These are phyloP conservation scores for Carduelis carduelis DNA, from an alignment of 2,797 vertebrate genomes.

Conservation along the genomic window DNA sequence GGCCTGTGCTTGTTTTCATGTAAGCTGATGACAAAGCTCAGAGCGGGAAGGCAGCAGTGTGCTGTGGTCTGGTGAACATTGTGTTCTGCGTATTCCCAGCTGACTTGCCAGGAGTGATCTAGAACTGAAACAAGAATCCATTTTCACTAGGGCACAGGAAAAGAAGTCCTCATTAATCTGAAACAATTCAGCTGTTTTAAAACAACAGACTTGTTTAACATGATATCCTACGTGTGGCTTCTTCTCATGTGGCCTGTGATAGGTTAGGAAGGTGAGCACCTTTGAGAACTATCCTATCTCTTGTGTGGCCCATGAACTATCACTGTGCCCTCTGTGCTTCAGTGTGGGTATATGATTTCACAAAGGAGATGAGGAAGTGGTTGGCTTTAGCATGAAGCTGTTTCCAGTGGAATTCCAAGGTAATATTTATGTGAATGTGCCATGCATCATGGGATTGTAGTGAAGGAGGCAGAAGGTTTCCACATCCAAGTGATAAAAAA, in stretches of 20 bases:
- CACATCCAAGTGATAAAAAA: not conserved
- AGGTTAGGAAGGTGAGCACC: not conserved
- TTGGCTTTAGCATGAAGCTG: not conserved
- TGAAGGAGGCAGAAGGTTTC: not conserved
- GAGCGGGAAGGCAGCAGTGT: not conserved
- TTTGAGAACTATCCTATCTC: not conserved
- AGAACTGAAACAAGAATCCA: not conserved
- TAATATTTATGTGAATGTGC: not conserved
- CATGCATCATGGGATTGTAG: not conserved
- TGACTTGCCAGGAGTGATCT: conserved; percentile 38
- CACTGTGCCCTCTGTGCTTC: not conserved
- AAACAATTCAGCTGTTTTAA: not conserved
- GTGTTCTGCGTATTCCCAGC: conserved; percentile 18
- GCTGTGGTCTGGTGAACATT: conserved; percentile 22
- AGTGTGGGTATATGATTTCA: not conserved
- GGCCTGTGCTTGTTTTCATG: conserved; percentile 10
- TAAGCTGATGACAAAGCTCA: conserved; percentile 28
- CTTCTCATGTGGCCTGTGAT: not conserved
- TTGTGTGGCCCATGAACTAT: not conserved
- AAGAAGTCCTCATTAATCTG: not conserved
- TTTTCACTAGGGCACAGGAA: not conserved
- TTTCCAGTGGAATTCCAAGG: not conserved
- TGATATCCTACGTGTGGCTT: not conserved
- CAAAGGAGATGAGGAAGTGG: not conserved
- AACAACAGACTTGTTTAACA: conserved; percentile 10